Base-by-base conservation (phyloP, 2,888 invertebrate genomes). In the Zygaena filipendulae region DNA sequence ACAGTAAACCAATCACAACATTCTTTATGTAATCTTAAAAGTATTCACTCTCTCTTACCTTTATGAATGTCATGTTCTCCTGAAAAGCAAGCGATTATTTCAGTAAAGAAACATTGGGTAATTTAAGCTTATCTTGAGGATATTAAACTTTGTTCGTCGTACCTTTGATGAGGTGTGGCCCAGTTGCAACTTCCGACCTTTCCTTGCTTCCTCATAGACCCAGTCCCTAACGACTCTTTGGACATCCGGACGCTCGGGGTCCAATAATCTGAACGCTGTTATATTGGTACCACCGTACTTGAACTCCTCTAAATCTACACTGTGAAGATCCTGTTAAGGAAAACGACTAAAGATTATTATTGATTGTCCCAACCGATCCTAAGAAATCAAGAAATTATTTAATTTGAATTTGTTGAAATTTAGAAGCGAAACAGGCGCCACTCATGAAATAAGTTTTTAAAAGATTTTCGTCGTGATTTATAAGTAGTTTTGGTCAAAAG, bases 211-310 rank as follows among this genome's bases (percentile, higher is more conserved):
- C 24, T 88, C 87, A 43, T 85, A 84, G 34, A 87, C 87, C 92
- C 92, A 93, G 45, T 91, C 89, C 39, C 87, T 83, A 26, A 92
- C 85, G 14, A 91, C 87, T 51, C 86, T 86, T 52, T 88, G 86
- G 13, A 93, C 88, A 47, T 90, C 87, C n/a, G 87, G 83, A 40
- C 87, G 85, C 38, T 88, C 87, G 12, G 92, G 92, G 64, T 96
- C 93, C 23, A 97, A 88, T 43, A 97, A 75, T 42, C 95, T 86
- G 56, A 97, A 88, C 3, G 95, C 94, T 2, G 97, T 96, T 43
- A 97, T 94, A 68, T 97, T 97, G 13, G 96, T 95, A 16, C 96
- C 96, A 5, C 95, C 93, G 63, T 95, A 93, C 60, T 92, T 92
- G 67, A 97, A 97, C 64, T 95, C 93, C 53, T 94, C 93, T 52